Evolutionary conservation across 2,888 invertebrate genomes (phyloP).

Genomic region (Eugnorisma glareosa): DNA sequence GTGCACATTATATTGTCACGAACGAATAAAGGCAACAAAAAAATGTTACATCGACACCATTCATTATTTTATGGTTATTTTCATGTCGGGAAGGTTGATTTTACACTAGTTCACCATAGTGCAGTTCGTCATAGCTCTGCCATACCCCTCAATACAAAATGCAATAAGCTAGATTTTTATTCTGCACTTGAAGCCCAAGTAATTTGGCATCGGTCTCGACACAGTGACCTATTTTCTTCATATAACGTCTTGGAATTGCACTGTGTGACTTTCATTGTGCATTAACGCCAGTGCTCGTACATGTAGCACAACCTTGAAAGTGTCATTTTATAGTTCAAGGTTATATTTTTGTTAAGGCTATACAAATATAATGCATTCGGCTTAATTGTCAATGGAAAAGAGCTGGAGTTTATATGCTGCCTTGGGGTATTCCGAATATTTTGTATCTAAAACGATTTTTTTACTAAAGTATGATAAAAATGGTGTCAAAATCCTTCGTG

Average conservation of each 20-base stretch:
- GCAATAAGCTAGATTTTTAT: constrained; percentile 18
- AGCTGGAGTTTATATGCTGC: constrained; percentile 4
- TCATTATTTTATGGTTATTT: not conserved
- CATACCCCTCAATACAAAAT: not conserved
- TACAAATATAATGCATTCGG: not conserved
- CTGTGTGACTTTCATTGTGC: constrained; percentile 19
- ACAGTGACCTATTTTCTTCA: constrained; percentile 57
- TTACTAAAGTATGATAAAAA: not conserved
- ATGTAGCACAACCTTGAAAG: constrained; percentile 23
- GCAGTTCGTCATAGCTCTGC: not conserved
- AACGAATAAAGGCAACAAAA: not conserved
- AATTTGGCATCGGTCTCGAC: constrained; percentile 39
- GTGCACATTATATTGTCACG: not conserved
- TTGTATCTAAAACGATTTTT: not conserved
- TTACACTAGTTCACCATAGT: too few species aligned
- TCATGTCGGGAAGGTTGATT: not conserved
- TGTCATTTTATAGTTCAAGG: constrained; percentile 23
- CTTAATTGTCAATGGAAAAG: constrained; percentile 4
- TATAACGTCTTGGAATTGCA: constrained; percentile 20
- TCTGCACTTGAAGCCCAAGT: constrained; percentile 31
- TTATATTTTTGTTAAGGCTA: constrained; percentile 1
- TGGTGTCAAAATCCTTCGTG: not conserved
- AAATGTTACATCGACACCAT: not conserved
- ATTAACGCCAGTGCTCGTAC: constrained; percentile 4
- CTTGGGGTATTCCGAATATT: constrained; percentile 13